Base-by-base conservation (phyloP, 2,888 invertebrate genomes). In the Temnothorax ravouxi region DNA sequence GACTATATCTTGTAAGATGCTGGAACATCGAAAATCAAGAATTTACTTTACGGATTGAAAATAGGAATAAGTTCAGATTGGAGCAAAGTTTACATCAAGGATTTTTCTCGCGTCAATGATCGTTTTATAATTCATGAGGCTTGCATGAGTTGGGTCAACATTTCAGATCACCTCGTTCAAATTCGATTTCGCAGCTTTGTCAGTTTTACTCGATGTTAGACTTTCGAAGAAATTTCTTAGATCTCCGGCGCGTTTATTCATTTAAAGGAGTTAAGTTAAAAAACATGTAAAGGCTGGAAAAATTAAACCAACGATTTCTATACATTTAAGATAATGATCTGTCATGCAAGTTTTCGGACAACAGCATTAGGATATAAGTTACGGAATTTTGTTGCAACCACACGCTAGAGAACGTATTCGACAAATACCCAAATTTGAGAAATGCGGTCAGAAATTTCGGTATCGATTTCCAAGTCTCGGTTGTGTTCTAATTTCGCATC, bases 151-250 rank as follows among this genome's bases (percentile, higher is more conserved):
- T 66, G 25, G 18, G 11, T 41, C 54, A 77, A 67, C 54, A 44
- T 77, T 77, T 77, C 25, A 41, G 25, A 64, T 50, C 25, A 66
- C 3, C n/a, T 67, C 29, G 21, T 77, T 77, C 62, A 79, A 84
- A 83, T 81, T 84, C 69, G 79, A 85, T 86, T 88, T 81, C 54
- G 47, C 69, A 59, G 18, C 44, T 71, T 62, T 34, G 67, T 71
- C 38, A 66, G 62, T 77, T 77, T 77, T 41, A n/a, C n/a, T 52
- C 41, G 11, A 77, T 15, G 66, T 76, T 41, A 34, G 54, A 66
- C 29, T 56, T 56, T n/a, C n/a, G 18, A 41, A n/a, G 29, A 11
- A 77, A 67, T 67, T 77, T 67, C 41, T 77, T 44, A 66, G 41
- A 2, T 54, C 41, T 41, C 41, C 2, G n/a, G n/a, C n/a, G n/a